phyloP scores from a whole-genome alignment of 2,113 vertebrate species.

The Hyla sarda region DNA sequence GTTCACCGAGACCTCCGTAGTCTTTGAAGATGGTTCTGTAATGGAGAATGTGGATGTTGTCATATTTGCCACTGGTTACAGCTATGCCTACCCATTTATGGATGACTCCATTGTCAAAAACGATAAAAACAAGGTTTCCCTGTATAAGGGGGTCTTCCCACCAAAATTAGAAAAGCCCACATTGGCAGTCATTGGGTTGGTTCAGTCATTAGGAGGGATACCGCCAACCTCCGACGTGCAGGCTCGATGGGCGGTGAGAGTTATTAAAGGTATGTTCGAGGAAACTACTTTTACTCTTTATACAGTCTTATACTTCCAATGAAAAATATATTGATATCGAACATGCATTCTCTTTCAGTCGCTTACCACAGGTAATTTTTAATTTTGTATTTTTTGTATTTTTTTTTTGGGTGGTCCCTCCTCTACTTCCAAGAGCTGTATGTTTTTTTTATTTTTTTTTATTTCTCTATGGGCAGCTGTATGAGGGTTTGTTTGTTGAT shows the following conservation, averaged over 20 bases:
- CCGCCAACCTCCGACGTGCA: slow-evolving; percentile 82
- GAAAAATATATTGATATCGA: too few relatives aligned
- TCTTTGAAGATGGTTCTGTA: slow-evolving; percentile 81
- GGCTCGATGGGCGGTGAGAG: slow-evolving; percentile 78
- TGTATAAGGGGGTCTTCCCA: slow-evolving; percentile 82
- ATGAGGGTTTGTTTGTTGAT: too few relatives aligned
- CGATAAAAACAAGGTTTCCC: slow-evolving; percentile 69
- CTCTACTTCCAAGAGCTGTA: too few relatives aligned
- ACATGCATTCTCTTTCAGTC: too few relatives aligned
- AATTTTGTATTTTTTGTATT: too few relatives aligned
- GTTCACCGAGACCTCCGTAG: slow-evolving; percentile 74
- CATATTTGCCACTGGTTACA: slow-evolving; percentile 87
- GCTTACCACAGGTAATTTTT: too few relatives aligned
- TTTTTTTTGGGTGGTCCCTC: too few relatives aligned
- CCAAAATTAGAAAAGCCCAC: slow-evolving; percentile 76
- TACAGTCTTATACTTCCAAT: neutral
- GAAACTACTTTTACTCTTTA: neutral
- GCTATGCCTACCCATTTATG: slow-evolving; percentile 77
- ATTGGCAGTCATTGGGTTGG: slow-evolving; percentile 81
- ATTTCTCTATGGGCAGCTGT: too few relatives aligned
- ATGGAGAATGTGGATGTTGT: slow-evolving; percentile 79
- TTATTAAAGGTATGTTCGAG: slow-evolving; percentile 77
- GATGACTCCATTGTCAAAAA: slow-evolving; percentile 70
- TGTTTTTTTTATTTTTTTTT: too few relatives aligned
- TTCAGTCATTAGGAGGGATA: slow-evolving; percentile 75